Evolutionary conservation across 2,888 invertebrate species (phyloP).

Genomic region (Tolmerus cingulatus): DNA sequence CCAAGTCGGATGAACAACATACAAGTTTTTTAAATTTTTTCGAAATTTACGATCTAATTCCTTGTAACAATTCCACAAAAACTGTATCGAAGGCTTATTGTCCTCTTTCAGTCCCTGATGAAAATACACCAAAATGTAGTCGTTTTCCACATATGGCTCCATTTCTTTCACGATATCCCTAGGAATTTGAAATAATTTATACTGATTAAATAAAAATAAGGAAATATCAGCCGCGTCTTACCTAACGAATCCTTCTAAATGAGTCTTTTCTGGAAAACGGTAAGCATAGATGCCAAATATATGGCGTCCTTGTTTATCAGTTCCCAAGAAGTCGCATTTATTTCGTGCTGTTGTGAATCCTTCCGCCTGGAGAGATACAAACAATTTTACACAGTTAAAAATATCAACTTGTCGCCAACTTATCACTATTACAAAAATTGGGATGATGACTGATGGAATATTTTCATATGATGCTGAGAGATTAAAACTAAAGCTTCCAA

Average conservation of each 20-base stretch:
- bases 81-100: constrained; percentile 94
- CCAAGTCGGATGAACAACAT: constrained; percentile 97
- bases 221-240: constrained; percentile 46
- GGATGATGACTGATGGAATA: no score
- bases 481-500: neutral
- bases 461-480: neutral
- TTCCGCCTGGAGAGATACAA: constrained; percentile 48
- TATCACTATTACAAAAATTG: neutral
- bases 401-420: neutral
- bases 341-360: constrained; percentile 54
- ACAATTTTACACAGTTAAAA: neutral
- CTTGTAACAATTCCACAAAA: constrained; percentile 97
- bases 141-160: constrained; percentile 97
- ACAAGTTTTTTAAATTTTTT: constrained; percentile 97
- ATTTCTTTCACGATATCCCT: constrained; percentile 94
- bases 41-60: constrained; percentile 98
- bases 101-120: constrained; percentile 95
- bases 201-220: neutral
- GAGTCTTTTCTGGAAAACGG: constrained; percentile 77
- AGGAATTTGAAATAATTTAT: constrained; percentile 51
- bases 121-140: constrained; percentile 97
- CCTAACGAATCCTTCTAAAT: constrained; percentile 63
- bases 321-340: constrained; percentile 71
- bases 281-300: constrained; percentile 97
- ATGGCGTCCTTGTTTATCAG: constrained; percentile 82